phyloP scores from a whole-genome alignment of 2,888 invertebrate species.

The Synergus japonicus region DNA sequence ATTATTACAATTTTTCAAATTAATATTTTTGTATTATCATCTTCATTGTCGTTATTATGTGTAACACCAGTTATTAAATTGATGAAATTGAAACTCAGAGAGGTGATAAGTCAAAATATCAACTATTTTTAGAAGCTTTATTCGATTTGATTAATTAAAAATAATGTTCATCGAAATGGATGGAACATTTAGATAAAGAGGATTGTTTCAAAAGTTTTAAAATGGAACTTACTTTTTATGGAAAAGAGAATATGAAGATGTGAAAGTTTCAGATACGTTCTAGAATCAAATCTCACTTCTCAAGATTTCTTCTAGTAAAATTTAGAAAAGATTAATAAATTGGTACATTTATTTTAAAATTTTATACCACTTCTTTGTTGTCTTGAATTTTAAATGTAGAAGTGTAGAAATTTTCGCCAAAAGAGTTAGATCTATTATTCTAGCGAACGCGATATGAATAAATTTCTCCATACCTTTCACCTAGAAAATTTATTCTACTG shows the following conservation, averaged over 20 bases:
- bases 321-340: neutral
- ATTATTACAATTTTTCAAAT: no score
- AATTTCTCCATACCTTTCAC: conserved; percentile 53
- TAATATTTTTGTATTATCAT: no score
- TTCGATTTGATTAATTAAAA: neutral
- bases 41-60: no score
- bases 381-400: neutral
- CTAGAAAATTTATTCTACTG: conserved; percentile 54
- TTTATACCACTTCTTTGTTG: neutral
- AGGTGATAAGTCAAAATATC: no score
- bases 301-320: neutral
- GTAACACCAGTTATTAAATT: no score
- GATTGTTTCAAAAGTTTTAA: neutral
- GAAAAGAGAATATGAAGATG: neutral
- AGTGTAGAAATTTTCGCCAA: neutral
- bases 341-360: conserved; percentile 3
- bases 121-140: no score
- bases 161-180: neutral
- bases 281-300: neutral
- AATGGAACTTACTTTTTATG: neutral
- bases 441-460: conserved; percentile 21
- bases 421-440: conserved; percentile 7
- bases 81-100: no score
- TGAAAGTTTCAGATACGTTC: neutral
- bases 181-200: no score